Percentiles rank a stretch among this genome's conserved stretches.
Conservation (phyloP, 2,797 vertebrate genomes). For the Anguilla anguilla region DNA sequence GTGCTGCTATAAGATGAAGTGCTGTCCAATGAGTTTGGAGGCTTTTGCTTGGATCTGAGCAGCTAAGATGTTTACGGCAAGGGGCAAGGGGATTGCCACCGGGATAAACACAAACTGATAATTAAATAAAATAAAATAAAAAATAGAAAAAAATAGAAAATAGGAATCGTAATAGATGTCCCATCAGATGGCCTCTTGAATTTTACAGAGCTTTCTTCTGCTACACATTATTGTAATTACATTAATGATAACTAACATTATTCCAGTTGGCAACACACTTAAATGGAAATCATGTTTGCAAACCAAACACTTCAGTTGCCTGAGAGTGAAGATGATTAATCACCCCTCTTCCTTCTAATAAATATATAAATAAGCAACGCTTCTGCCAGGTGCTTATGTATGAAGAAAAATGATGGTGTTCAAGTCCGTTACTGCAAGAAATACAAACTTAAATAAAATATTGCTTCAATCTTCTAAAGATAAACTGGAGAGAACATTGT, state of each 20-base stretch:
- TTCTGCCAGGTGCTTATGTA: conserved; percentile 41
- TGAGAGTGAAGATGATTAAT: conserved; percentile 56
- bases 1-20: too few species aligned
- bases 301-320: conserved; percentile 51
- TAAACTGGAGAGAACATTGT: conserved; percentile 46
- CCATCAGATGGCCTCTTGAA: conserved; percentile 25
- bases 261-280: conserved; percentile 35
- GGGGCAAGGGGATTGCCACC: too few species aligned
- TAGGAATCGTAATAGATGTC: conserved; percentile 1
- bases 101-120: background rate
- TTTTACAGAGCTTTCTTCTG: conserved; percentile 23
- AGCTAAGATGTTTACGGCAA: too few species aligned
- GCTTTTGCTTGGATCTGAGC: background rate
- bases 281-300: conserved; percentile 36
- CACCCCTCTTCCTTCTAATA: conserved; percentile 39
- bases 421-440: conserved; percentile 37
- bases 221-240: conserved; percentile 31
- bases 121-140: background rate
- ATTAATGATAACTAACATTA: conserved; percentile 44
- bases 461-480: conserved; percentile 26
- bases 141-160: background rate
- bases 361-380: conserved; percentile 45
- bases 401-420: conserved; percentile 45
- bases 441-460: conserved; percentile 34
- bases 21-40: background rate